phyloP scores from a whole-genome alignment of 1,140 invertebrate species.

The Drosophila pallidifrons region DNA sequence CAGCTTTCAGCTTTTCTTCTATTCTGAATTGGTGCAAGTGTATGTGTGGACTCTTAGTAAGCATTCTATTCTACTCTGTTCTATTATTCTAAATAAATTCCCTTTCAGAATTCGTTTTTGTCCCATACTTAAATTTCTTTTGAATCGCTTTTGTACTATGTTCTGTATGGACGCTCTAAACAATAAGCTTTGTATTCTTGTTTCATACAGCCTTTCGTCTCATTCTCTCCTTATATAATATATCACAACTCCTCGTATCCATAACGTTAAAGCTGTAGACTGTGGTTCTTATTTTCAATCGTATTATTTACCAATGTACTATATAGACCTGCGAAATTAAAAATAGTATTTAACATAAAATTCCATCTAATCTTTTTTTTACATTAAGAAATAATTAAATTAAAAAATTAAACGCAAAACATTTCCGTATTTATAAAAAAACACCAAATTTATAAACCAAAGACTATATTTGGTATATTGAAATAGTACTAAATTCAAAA shows the following conservation, averaged over 20 bases:
- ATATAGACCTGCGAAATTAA: too few species aligned
- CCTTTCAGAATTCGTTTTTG: constrained; percentile 39
- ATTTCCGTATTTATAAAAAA: too few species aligned
- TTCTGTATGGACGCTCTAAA: constrained; percentile 58
- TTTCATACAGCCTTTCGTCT: constrained; percentile 20
- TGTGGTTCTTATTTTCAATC: too few species aligned
- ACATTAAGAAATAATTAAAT: too few species aligned
- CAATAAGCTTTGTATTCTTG: constrained; percentile 60
- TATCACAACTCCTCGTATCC: not conserved
- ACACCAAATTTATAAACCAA: too few species aligned
- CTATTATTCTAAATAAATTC: constrained; percentile 34
- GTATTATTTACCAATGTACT: too few species aligned
- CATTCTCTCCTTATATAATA: not conserved
- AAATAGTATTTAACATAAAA: too few species aligned
- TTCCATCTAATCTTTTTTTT: too few species aligned
- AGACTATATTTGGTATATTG: too few species aligned
- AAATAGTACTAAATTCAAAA: too few species aligned
- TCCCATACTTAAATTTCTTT: constrained; percentile 60
- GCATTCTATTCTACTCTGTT: constrained; percentile 53
- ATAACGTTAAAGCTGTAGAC: not conserved
- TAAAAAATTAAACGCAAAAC: too few species aligned
- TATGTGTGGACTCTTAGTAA: constrained; percentile 25
- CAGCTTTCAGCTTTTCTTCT: constrained; percentile 34
- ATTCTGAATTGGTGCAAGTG: constrained; percentile 39
- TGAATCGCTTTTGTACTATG: constrained; percentile 61